Evolutionary conservation across 2,888 invertebrate genomes (phyloP).

Genomic region (Embidobia sp.): DNA sequence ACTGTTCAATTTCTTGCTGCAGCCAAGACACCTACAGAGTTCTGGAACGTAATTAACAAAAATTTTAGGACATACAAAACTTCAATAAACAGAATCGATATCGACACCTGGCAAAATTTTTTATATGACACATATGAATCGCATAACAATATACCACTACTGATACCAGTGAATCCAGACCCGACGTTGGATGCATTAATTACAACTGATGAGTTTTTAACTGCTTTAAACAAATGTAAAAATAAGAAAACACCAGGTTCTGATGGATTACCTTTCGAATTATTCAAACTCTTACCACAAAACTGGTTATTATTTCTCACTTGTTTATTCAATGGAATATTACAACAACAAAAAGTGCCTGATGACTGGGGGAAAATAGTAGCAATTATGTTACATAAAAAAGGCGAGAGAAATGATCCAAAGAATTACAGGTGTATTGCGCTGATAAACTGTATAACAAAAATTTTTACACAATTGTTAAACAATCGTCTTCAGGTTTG

Average conservation of each 20-base stretch:
- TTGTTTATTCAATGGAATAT: too few species aligned
- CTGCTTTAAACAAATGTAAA: neutral
- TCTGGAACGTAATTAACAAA: neutral
- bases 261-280: neutral
- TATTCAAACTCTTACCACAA: neutral
- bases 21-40: neutral
- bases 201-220: neutral
- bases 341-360: too few species aligned
- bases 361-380: too few species aligned
- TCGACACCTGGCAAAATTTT: neutral
- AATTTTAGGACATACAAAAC: neutral
- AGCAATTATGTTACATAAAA: neutral
- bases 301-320: conserved; percentile 3
- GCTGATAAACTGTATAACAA: neutral
- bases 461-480: conserved; percentile 7
- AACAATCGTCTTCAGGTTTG: too few species aligned
- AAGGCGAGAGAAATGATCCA: neutral
- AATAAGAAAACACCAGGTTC: neutral
- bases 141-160: neutral
- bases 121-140: neutral
- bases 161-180: neutral
- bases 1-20: neutral
- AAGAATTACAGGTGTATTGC: conserved; percentile 12
- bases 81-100: neutral
- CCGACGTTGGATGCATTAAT: neutral